Evolutionary conservation across 2,888 invertebrate genomes (phyloP).

Genomic region (Ophonus ardosiacus): DNA sequence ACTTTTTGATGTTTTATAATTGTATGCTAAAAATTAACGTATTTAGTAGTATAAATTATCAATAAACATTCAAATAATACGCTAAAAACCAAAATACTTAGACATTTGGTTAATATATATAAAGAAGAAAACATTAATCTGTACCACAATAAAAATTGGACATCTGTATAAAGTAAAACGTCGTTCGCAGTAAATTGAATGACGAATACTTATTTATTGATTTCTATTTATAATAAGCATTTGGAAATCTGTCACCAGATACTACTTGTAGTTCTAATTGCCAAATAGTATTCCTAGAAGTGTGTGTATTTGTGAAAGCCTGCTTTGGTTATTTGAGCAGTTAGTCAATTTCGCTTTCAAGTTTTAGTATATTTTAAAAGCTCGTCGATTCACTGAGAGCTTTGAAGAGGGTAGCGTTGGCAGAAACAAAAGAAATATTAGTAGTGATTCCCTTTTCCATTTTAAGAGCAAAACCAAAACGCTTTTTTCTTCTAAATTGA

Average conservation of each 20-base stretch:
- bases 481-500: slow-evolving; percentile 48
- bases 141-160: no score
- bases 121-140: no score
- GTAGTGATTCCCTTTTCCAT: slow-evolving; percentile 23
- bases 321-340: not conserved
- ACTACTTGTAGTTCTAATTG: not conserved
- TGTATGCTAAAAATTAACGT: no score
- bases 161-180: no score
- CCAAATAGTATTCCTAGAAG: not conserved
- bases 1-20: no score
- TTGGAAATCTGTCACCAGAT: not conserved
- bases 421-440: slow-evolving; percentile 44
- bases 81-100: no score
- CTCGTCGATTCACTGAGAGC: slow-evolving; percentile 20
- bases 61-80: no score
- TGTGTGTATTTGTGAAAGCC: not conserved
- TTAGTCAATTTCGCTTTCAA: slow-evolving; percentile 41
- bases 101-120: no score
- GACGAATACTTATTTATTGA: no score
- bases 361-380: slow-evolving; percentile 42
- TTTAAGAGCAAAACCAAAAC: slow-evolving; percentile 27
- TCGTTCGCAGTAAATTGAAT: no score
- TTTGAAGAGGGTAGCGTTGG: slow-evolving; percentile 15
- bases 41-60: no score
- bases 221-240: not conserved